Conservation (phyloP, 2,888 invertebrate genomes). For the Dinocampus coccinellae region DNA sequence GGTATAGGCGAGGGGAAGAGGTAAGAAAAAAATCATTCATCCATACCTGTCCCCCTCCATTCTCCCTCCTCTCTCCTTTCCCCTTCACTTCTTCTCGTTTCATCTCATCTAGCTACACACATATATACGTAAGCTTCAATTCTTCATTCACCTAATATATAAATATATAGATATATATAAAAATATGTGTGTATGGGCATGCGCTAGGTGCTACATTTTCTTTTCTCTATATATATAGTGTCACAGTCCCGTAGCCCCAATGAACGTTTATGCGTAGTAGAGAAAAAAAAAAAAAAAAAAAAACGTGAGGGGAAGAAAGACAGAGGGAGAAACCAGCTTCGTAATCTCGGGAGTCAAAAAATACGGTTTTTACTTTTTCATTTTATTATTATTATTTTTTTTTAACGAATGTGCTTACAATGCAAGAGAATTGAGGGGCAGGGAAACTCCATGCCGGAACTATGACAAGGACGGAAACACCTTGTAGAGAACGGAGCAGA, state of each 20-base stretch:
- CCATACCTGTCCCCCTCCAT: neutral
- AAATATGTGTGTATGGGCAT: neutral
- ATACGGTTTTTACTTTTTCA: conserved; percentile 22
- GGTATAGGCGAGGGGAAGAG: conserved; percentile 13
- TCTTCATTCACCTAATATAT: neutral
- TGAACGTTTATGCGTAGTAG: neutral
- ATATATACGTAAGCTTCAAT: neutral
- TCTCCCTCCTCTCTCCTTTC: no score
- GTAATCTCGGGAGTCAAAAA: conserved; percentile 5
- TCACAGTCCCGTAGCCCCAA: neutral
- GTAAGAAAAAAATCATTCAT: conserved; percentile 5
- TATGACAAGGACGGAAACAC: conserved; percentile 59
- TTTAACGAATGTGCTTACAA: conserved; percentile 28
- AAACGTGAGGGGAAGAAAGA: neutral
- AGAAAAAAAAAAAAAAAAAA: neutral
- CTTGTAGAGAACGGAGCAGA: conserved; percentile 54
- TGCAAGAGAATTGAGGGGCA: conserved; percentile 37
- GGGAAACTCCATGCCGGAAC: conserved; percentile 50
- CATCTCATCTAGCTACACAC: neutral
- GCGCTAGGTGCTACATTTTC: neutral
- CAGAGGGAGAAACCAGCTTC: neutral
- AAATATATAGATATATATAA: neutral
- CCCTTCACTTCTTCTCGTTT: no score
- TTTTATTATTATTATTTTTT: conserved; percentile 21
- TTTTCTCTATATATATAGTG: neutral